phyloP scores from a whole-genome alignment of 2,113 vertebrate species.

The Otocyon megalotis region DNA sequence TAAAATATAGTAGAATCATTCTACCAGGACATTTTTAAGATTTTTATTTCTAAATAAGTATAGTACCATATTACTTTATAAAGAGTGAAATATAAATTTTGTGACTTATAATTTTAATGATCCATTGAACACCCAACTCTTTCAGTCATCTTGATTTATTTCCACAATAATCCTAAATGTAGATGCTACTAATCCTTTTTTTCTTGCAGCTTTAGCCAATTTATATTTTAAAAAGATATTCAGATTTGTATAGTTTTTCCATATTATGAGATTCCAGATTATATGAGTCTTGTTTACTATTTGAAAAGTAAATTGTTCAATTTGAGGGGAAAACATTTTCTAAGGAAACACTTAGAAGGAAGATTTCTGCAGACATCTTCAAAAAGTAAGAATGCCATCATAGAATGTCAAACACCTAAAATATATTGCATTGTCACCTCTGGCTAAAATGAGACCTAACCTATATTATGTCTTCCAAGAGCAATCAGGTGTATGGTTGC shows the following conservation, averaged over 20 bases:
- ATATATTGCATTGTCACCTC: background rate
- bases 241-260: background rate
- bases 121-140: background rate
- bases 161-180: background rate
- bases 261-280: background rate
- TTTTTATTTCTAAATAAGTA: background rate
- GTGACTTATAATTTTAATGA: background rate
- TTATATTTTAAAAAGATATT: slow-evolving; percentile 1
- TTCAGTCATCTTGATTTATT: background rate
- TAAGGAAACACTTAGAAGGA: background rate
- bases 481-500: background rate
- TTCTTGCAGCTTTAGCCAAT: background rate
- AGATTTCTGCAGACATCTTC: background rate
- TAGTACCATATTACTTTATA: background rate
- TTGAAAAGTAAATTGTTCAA: background rate
- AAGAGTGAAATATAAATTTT: background rate
- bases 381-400: background rate
- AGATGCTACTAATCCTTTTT: background rate
- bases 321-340: background rate
- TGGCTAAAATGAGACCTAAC: background rate
- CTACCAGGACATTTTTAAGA: background rate
- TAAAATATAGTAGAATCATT: slow-evolving; percentile 7
- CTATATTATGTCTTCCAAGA: background rate
- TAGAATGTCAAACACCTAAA: background rate
- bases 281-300: background rate